Conservation (phyloP, 2,113 vertebrate genomes). For the Xenotilapia flavipinnis region DNA sequence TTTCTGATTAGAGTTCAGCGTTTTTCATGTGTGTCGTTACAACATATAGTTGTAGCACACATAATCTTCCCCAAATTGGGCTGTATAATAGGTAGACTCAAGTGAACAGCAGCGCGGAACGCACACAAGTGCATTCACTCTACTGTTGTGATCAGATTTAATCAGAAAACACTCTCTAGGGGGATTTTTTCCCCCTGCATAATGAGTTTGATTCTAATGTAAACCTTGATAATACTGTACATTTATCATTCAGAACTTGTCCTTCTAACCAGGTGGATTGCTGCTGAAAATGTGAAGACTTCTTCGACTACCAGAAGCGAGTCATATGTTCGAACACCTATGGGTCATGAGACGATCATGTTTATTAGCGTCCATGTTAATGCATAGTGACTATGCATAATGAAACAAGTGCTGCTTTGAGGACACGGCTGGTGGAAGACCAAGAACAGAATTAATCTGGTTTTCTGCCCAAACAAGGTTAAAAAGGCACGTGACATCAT, state of each 20-base stretch:
- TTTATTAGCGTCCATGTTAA: background rate
- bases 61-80: background rate
- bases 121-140: background rate
- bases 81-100: background rate
- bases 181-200: background rate
- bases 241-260: background rate
- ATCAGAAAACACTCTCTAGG: background rate
- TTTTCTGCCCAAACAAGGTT: slow-evolving; percentile 45
- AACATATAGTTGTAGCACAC: background rate
- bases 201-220: background rate
- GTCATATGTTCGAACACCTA: background rate
- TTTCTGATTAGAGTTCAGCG: slow-evolving; percentile 1
- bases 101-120: background rate
- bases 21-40: background rate
- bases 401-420: slow-evolving; percentile 25
- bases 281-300: background rate
- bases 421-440: background rate
- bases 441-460: slow-evolving; percentile 16
- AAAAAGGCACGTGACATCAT: slow-evolving; percentile 46
- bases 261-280: background rate
- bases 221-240: background rate
- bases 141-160: background rate
- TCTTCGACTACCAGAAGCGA: background rate
- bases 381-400: background rate
- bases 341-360: background rate